Percentiles rank a stretch among this genome's conserved stretches.
phyloP scores from a whole-genome alignment of 1,140 invertebrate species.

The Eumaeus atala region DNA sequence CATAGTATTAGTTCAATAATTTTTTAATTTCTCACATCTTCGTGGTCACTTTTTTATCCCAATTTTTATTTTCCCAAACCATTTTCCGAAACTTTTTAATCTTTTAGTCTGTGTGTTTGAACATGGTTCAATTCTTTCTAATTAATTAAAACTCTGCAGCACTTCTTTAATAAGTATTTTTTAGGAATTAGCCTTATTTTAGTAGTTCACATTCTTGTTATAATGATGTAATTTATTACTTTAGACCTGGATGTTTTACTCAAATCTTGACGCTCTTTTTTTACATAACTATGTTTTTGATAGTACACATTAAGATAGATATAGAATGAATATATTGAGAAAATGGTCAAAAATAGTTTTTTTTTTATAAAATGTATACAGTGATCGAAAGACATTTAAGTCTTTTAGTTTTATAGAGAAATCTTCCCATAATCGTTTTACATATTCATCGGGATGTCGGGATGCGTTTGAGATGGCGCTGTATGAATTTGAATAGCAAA shows the following conservation, averaged over 20 bases:
- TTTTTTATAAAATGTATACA: background rate
- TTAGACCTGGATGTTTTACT: too few relatives aligned
- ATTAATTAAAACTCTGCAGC: conserved; percentile 1
- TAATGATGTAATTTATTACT: background rate
- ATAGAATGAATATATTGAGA: too few relatives aligned
- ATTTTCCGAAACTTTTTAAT: background rate
- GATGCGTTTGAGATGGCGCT: conserved; percentile 61
- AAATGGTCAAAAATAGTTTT: background rate
- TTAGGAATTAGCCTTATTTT: background rate
- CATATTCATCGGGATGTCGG: conserved; percentile 68
- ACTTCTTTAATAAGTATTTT: background rate
- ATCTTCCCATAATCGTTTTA: conserved; percentile 68
- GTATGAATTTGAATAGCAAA: conserved; percentile 69
- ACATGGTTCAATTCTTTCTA: conserved; percentile 3
- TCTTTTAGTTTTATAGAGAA: conserved; percentile 47
- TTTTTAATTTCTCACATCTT: conserved; percentile 1
- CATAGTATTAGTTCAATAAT: background rate
- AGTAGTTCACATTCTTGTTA: background rate
- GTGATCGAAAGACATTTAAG: conserved; percentile 26
- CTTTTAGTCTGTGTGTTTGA: background rate
- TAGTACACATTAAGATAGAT: too few relatives aligned
- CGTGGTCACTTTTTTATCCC: background rate
- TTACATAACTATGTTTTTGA: too few relatives aligned
- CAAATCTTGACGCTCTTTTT: too few relatives aligned
- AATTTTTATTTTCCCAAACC: background rate